Evolutionary conservation across 2,888 invertebrate species (phyloP).

Genomic region (Leucoptera coffeella): DNA sequence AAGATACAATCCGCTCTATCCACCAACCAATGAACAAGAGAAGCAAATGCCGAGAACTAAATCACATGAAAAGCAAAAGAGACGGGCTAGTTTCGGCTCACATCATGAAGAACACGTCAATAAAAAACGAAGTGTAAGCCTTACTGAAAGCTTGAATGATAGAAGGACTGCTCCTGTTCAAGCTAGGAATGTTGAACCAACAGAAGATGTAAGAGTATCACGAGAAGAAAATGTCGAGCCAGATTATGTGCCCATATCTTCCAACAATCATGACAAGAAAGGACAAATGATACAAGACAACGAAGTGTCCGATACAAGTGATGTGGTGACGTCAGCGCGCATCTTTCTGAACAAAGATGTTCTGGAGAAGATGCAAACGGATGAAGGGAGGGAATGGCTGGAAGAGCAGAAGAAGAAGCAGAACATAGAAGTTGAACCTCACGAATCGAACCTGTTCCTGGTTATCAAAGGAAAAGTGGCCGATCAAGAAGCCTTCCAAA

Average conservation of each 20-base stretch:
- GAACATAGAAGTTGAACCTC: constrained; percentile 23
- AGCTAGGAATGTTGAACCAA: background rate
- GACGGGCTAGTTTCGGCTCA: constrained; percentile 31
- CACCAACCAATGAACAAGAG: background rate
- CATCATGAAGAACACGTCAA: constrained; percentile 19
- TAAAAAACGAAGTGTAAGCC: constrained; percentile 19
- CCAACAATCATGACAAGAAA: constrained; percentile 25
- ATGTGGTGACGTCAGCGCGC: constrained; percentile 30
- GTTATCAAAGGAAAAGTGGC: constrained; percentile 38
- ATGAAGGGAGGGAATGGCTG: constrained; percentile 40
- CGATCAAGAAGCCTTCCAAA: constrained; percentile 47
- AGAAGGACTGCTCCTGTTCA: background rate
- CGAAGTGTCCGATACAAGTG: constrained; percentile 39
- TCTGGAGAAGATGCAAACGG: constrained; percentile 32
- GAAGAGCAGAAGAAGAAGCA: constrained; percentile 18
- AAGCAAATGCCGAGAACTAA: constrained; percentile 7
- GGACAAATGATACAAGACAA: constrained; percentile 41
- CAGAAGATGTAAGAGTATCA: background rate
- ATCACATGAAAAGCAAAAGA: constrained; percentile 11
- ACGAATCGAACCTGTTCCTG: constrained; percentile 25
- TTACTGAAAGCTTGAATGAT: constrained; percentile 9
- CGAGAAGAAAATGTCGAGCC: constrained; percentile 12
- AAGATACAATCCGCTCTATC: constrained; percentile 19
- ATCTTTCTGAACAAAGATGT: constrained; percentile 44
- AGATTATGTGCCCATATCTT: constrained; percentile 20